Base-by-base conservation (phyloP, 2,797 vertebrate species). In the Oryzias sinensis region DNA sequence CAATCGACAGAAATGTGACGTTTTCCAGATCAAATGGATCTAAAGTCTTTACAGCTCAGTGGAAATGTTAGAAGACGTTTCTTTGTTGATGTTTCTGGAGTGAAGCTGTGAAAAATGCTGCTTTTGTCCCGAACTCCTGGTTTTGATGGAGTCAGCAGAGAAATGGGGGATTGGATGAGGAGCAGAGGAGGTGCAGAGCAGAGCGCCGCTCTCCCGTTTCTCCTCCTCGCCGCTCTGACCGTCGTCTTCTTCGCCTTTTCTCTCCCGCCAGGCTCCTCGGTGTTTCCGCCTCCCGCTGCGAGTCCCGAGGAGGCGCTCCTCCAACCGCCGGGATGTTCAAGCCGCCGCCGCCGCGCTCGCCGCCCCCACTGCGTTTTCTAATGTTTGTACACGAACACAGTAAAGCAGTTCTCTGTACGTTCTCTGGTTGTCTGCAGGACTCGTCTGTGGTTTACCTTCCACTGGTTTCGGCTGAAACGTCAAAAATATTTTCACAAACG, bases 371-470 rank as follows among this genome's bases (percentile, higher is more conserved):
- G 62, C 61, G 46, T 72, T 70, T 62, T 77, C 70, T 52, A 61
- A 48, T 59, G 70, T 89, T 84, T 90, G 70, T 89, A 89, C 68
- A 76, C 56, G 67, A 86, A 82, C 80, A 76, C 72, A 63, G 49
- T 27, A 0, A 42, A 18, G 5, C 0, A 17, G 6, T 49, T n/a
- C 14, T 5, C 14, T 49, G 4, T 5, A 43, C 1, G 42, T 7
- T 43, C 14, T 6, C 15, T n/a, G 16, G n/a, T 43, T 14, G 5
- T 43, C 15, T 16, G 16, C 42, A 43, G 3, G 1, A 15, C 16
- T 6, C 42, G 1, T 3, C 42, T 43, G 14, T 14, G 1, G n/a
- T 6, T 37, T 37, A 9, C 3, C 33, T 3, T 33, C 11, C 9
- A 37, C 33, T 13, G 33, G 3, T 4, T 20, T 20, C 2, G 33